Evolutionary conservation across 2,113 vertebrate species (phyloP).

Genomic region (Conger conger): DNA sequence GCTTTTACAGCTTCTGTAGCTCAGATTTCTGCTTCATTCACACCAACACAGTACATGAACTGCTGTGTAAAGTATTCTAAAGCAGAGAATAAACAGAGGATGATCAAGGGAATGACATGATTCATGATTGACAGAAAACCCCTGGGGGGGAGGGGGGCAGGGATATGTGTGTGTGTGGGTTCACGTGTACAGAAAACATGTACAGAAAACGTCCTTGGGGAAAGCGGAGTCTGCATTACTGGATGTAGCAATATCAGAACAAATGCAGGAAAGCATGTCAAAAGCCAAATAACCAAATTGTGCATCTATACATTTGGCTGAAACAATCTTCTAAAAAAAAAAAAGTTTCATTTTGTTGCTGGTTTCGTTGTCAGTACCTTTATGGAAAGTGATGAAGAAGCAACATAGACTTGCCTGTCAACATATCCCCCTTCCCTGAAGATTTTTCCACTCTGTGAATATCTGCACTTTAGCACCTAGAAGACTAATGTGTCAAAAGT

Average conservation of each 20-base stretch:
- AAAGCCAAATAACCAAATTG: no score
- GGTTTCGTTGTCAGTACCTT: background rate
- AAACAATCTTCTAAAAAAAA: background rate
- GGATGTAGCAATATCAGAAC: background rate
- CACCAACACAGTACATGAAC: slow-evolving; percentile 31
- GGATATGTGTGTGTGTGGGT: background rate
- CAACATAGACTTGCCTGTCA: background rate
- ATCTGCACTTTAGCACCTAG: slow-evolving; percentile 41
- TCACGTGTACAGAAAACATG: background rate
- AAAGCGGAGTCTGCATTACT: background rate
- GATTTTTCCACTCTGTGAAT: slow-evolving; percentile 48
- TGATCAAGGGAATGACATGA: slow-evolving; percentile 4
- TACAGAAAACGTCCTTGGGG: background rate
- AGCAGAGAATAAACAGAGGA: slow-evolving; percentile 19
- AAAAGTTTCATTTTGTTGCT: background rate
- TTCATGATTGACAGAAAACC: slow-evolving; percentile 8
- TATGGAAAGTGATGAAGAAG: background rate
- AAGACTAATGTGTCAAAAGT: slow-evolving; percentile 46
- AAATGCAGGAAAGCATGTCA: background rate
- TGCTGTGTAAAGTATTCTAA: slow-evolving; percentile 20
- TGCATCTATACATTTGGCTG: no score
- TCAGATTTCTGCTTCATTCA: slow-evolving; percentile 40
- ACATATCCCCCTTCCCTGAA: background rate
- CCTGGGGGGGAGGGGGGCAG: background rate
- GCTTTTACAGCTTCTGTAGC: slow-evolving; percentile 27